These are phyloP conservation scores for Falco punctatus DNA, from an alignment of 2,113 vertebrate species.

Conservation along the genomic window DNA sequence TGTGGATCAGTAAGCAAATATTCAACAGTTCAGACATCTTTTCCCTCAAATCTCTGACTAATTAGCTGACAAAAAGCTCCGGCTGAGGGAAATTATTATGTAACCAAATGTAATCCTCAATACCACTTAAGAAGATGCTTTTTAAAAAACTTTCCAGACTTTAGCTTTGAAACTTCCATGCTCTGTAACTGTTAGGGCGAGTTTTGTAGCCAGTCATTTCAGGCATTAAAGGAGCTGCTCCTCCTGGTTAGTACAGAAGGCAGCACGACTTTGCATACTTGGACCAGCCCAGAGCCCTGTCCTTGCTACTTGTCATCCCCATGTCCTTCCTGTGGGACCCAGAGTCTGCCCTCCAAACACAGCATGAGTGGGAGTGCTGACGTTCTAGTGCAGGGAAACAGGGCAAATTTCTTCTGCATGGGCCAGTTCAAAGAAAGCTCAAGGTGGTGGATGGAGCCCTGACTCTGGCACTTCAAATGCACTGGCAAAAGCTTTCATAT, in stretches of 20 bases:
- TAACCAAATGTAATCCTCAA: neutral
- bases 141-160: neutral
- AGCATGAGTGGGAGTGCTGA: accelerated
- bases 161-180: neutral
- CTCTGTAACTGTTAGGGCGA: neutral
- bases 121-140: neutral
- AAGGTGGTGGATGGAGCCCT: neutral
- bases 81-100: conserved; percentile 19
- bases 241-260: neutral
- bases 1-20: neutral
- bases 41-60: conserved; percentile 20
- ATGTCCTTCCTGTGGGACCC: neutral
- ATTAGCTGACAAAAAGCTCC: conserved; percentile 60
- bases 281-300: neutral
- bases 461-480: neutral
- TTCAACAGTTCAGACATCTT: neutral
- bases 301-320: neutral
- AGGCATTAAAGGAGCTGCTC: neutral
- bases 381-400: accelerated
- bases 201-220: neutral
- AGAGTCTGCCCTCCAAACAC: neutral
- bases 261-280: neutral
- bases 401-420: neutral
- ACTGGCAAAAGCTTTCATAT: neutral
- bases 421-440: neutral